Base-by-base conservation (phyloP, 2,888 invertebrate species). In the Cetonia aurata region DNA sequence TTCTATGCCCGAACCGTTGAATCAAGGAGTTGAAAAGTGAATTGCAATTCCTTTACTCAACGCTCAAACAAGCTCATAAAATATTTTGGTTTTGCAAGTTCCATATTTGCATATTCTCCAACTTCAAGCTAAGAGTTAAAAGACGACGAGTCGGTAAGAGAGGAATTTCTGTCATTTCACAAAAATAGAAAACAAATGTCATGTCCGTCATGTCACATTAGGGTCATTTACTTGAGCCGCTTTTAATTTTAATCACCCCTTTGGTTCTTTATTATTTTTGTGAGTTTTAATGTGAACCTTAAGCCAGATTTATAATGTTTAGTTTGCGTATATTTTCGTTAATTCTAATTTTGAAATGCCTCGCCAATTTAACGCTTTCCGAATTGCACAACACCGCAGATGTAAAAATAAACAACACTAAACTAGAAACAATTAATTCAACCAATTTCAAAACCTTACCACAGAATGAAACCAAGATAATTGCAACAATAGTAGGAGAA, bases 221-320 rank as follows among this genome's bases (percentile, higher is more conserved):
- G n/a, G n/a, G 4, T 25, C 25, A 25, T 25, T 25, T 25, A 25
- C 4, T 25, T 25, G 25, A 25, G 25, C 3, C 25, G 25, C 25
- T 1, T 25, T 25, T 25, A 25, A 25, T 25, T 25, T 25, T 4
- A 25, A 1, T 67, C 59, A 50, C 12, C 17, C 17, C 52, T 69
- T 15, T n/a, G 25, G 3, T 69, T 69, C 55, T 57, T 67, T 67
- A 53, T 60, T 67, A 67, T 60, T 67, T 71, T 33, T n/a, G 41
- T 37, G 44, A 59, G 50, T 37, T 53, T 60, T 41, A 46, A 67
- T 67, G 71, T 60, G 52, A 71, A 15, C 46, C 31, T 37, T n/a
- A 13, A 31, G 10, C 17, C n/a, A 41, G 33, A 33, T 52, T 46
- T 59, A 66, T 59, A 31, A 71, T 71, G 71, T 71, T 68, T 69